phyloP scores from a whole-genome alignment of 2,797 vertebrate species.

The Gorsachius magnificus region DNA sequence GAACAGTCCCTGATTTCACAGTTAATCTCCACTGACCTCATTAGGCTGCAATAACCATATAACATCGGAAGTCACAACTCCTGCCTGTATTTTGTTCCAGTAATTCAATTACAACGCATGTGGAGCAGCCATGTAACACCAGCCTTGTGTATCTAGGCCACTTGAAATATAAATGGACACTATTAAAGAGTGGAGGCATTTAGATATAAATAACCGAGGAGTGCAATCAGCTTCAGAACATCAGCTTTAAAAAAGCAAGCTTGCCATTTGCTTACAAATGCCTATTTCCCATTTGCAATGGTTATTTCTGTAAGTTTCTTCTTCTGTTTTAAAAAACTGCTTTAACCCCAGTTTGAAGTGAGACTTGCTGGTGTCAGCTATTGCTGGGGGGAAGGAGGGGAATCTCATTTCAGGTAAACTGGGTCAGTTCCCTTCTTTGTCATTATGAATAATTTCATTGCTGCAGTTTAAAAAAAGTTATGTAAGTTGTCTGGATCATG shows the following conservation, averaged over 20 bases:
- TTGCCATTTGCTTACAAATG: not conserved
- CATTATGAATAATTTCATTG: conserved; percentile 57
- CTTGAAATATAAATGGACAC: conserved; percentile 38
- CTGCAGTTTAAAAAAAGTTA: conserved; percentile 9
- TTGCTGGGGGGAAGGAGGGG: not conserved
- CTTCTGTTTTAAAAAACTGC: not conserved
- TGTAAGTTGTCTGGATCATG: conserved; percentile 9
- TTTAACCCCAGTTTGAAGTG: conserved; percentile 19
- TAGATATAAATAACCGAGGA: conserved; percentile 30
- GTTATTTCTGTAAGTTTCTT: conserved; percentile 8
- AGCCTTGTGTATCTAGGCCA: not conserved
- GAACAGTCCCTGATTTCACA: not conserved
- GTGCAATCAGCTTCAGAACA: conserved; percentile 8
- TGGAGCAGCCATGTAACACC: not conserved
- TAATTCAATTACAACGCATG: not conserved
- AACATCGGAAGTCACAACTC: not conserved
- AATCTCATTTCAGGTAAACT: conserved; percentile 53
- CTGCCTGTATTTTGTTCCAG: not conserved
- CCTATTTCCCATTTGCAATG: not conserved
- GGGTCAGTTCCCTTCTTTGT: conserved; percentile 54
- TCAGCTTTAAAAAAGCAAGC: conserved; percentile 8
- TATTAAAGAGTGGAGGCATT: conserved; percentile 19
- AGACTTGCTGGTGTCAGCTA: conserved; percentile 59
- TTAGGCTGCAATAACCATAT: not conserved
- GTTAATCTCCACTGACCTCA: not conserved